Conservation (phyloP, 2,888 invertebrate genomes). For the Hyalella azteca region DNA sequence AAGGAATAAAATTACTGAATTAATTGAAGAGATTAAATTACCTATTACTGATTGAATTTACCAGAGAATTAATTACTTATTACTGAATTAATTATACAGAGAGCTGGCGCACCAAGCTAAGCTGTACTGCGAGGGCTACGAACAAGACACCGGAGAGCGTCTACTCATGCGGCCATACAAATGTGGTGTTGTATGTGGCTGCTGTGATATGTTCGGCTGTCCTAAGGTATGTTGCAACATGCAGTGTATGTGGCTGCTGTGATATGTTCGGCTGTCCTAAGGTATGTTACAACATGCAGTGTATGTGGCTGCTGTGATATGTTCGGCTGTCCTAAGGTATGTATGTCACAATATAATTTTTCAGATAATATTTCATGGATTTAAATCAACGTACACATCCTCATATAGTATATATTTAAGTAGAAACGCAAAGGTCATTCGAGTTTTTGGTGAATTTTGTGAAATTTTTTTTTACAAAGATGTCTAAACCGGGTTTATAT, state of each 20-base stretch:
- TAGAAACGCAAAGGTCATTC: background rate
- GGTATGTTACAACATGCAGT: too few relatives aligned
- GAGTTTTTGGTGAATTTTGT: background rate
- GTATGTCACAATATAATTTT: too few relatives aligned
- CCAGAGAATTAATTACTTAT: too few relatives aligned
- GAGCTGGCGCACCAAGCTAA: conserved; percentile 79
- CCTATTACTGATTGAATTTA: too few relatives aligned
- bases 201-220: conserved; percentile 68
- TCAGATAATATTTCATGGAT: too few relatives aligned
- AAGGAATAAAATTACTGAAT: too few relatives aligned
- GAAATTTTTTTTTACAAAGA: too few relatives aligned
- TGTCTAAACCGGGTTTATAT: too few relatives aligned
- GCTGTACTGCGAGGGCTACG: conserved; percentile 79
- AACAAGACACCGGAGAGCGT: conserved; percentile 72
- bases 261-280: background rate
- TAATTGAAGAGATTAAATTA: too few relatives aligned
- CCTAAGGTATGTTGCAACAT: conserved; percentile 64
- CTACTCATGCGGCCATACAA: conserved; percentile 76
- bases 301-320: conserved; percentile 75
- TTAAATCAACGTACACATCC: background rate
- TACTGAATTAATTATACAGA: too few relatives aligned
- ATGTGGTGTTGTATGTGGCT: conserved; percentile 73
- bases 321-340: conserved; percentile 65
- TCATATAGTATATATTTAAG: too few relatives aligned
- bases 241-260: background rate